Evolutionary conservation across 2,888 invertebrate species (phyloP), one percentile per base, ranked within the genome.

Genomic region (Drosophila borealis): DNA sequence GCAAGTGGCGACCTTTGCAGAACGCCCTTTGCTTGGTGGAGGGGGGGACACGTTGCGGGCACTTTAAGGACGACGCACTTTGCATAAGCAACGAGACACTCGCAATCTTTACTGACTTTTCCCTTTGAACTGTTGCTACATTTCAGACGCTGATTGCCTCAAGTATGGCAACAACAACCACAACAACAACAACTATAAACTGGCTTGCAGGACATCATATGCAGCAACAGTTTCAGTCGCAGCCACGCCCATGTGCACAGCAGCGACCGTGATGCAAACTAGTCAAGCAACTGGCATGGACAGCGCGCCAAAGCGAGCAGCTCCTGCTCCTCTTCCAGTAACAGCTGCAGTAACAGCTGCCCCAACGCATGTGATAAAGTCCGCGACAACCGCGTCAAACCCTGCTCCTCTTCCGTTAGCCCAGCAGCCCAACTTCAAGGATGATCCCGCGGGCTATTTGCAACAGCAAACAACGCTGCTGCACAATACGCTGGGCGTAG

Each of bases 381-480:
- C 61, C n/a, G 59, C 64, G 17, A 19, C 67, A 9, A 29, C 45
- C 14, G 33, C 45, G 33, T 13, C 65, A 0, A 21, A 10, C 42
- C 13, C 77, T n/a, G 39, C 25, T 13, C 8, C 59, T 21, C 70
- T 14, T 11, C n/a, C 74, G 6, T n/a, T 71, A 13, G 37, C 59
- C 9, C 80, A 72, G 61, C 74, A 74, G 74, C 97, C 97, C 1
- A 97, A 97, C 36, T 98, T 97, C 90, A 95, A 98, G 94, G 98
- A 98, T 79, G 97, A 98, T 92, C 97, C 98, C 0, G 96, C 96
- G 87, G 98, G 97, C 3, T 98, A 97, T 92, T 93, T 98, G 79
- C 97, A 97, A 5, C 97, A 98, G 85, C 98, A 98, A 92, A 97
- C 98, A 0, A 96, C 96, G 34, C 92, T 98, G 77, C 92, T 98